Evolutionary conservation across 2,113 vertebrate species (phyloP), one percentile per base, ranked within the genome.

Genomic region (Carassius auratus): DNA sequence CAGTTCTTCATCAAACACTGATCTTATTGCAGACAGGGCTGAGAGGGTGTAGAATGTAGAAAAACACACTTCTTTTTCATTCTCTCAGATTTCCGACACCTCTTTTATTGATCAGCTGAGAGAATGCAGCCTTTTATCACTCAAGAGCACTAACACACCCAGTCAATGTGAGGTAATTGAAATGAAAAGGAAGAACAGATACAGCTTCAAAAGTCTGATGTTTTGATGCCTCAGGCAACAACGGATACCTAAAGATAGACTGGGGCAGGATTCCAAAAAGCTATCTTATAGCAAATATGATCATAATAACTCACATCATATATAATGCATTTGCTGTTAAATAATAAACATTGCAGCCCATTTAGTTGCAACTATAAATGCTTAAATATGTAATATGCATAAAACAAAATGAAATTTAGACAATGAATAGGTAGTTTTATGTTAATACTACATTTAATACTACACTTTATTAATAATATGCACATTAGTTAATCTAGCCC

Each of bases 191-290:
- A 48, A 66, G 42, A 81, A 30, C n/a, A 26, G 15, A 48, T 48
- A 48, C 78, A 23, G 57, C 21, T 48, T 66, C 59, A 38, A 30
- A 45, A 48, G 57, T 48, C 17, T 81, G 38, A 81, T 81, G 61
- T 81, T 79, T 78, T 42, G 42, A 66, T 66, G 61, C 61, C 78
- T 48, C 9, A 64, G 61, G 78, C 78, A 81, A 81, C 38, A 45
- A 23, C 42, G 2, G 13, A 14, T 48, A 48, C n/a, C 36, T 17
- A 81, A 14, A 30, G 14, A 62, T 2, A 66, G n/a, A 66, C 61
- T 10, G 15, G 38, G 59, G 8, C 13, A 81, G 78, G 64, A 64
- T 81, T 48, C 61, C 38, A 23, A 26, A 79, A 8, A 45, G 19
- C 30, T 42, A 42, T 45, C 59, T 26, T 66, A 66, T 21, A 66